Evolutionary conservation across 2,888 invertebrate species (phyloP).

Genomic region (Microplitis deprimator): DNA sequence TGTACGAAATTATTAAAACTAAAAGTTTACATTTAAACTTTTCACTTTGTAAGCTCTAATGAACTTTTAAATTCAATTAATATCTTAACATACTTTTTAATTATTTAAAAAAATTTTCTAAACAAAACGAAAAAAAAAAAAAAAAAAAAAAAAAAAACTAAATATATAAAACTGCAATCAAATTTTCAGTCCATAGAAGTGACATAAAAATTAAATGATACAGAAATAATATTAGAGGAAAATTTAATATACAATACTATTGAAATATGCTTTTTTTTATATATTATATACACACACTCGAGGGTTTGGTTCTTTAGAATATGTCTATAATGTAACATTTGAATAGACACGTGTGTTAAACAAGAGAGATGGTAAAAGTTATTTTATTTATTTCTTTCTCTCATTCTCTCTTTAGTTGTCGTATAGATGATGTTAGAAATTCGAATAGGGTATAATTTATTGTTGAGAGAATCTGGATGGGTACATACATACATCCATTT

Average conservation of each 20-base stretch:
- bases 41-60: neutral
- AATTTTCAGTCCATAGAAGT: neutral
- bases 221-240: neutral
- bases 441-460: slow-evolving; percentile 14
- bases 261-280: slow-evolving; percentile 3
- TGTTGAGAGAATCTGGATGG: slow-evolving; percentile 23
- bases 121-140: neutral
- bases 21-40: neutral
- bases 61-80: neutral
- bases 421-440: slow-evolving; percentile 4
- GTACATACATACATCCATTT: neutral
- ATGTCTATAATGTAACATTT: neutral
- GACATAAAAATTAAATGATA: slow-evolving; percentile 3
- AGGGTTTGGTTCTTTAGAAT: slow-evolving; percentile 11
- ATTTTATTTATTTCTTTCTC: neutral
- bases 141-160: neutral
- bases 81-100: neutral
- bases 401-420: neutral
- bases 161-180: neutral
- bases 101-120: too few species aligned
- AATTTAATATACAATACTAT: neutral
- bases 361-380: neutral
- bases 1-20: neutral
- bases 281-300: neutral
- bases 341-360: slow-evolving; percentile 15